These are phyloP conservation scores for Panagrolaimus sp. DNA, from an alignment of 1,140 invertebrate genomes.

Conservation along the genomic window DNA sequence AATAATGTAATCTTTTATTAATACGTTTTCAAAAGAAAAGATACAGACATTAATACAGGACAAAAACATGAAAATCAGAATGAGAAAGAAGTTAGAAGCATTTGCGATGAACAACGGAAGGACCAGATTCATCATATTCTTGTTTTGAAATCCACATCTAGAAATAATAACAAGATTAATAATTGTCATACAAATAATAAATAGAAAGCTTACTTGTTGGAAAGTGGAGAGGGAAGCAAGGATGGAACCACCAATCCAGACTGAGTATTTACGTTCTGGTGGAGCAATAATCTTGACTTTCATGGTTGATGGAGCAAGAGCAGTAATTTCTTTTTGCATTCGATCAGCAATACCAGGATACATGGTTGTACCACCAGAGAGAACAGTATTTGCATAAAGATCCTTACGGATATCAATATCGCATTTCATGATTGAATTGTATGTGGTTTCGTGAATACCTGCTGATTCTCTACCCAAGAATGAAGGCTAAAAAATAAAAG, in stretches of 20 bases:
- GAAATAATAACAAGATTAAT: too few relatives aligned
- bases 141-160: too few relatives aligned
- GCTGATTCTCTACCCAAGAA: slow-evolving; percentile 77
- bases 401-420: slow-evolving; percentile 84
- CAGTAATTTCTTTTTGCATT: slow-evolving; percentile 60
- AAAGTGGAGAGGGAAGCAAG: slow-evolving; percentile 78
- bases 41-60: too few relatives aligned
- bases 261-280: slow-evolving; percentile 74
- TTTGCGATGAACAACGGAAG: too few relatives aligned
- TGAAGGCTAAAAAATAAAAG: slow-evolving; percentile 47
- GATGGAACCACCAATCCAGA: slow-evolving; percentile 79
- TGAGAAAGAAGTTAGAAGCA: too few relatives aligned
- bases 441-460: slow-evolving; percentile 87
- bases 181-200: too few relatives aligned
- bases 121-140: too few relatives aligned
- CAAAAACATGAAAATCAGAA: too few relatives aligned
- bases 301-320: slow-evolving; percentile 61
- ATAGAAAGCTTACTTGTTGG: too few relatives aligned
- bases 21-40: too few relatives aligned
- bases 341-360: slow-evolving; percentile 63
- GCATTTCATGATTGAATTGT: slow-evolving; percentile 96
- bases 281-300: slow-evolving; percentile 63
- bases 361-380: slow-evolving; percentile 64
- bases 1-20: too few relatives aligned
- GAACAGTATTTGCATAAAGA: slow-evolving; percentile 78